Base-by-base conservation (phyloP, 2,888 invertebrate species). In the Aricia artaxerxes region DNA sequence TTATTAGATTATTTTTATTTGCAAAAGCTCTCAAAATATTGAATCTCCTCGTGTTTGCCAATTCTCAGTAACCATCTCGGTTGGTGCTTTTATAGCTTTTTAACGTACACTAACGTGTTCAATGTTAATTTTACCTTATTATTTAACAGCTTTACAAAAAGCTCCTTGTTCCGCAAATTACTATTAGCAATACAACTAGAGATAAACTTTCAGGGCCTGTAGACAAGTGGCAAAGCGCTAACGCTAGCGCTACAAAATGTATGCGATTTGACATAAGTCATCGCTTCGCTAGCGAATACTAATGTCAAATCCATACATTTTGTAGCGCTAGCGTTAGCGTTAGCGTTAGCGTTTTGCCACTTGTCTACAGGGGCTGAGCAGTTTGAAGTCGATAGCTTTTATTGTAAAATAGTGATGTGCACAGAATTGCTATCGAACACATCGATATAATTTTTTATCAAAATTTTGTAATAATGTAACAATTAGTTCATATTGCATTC, bases 81-180 rank as follows among this genome's bases (percentile, higher is more conserved):
- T 13, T 69, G 69, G 69, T 69, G 69, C 35, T 69, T 35, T 64
- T 64, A 69, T 35, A 69, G 35, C 64, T 64, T 64, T 64, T 64
- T 11, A 64, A 64, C 69, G 69, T 24, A 13, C 31, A 64, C 69
- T 69, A 69, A 69, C 13, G 35, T 64, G n/a, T 64, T 64, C 31
- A 64, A 64, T 31, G 64, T 16, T 38, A 69, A 69, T 16, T 69
- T 16, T 16, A 69, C 69, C 16, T 38, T 24, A 69, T 38, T 69
- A 69, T 69, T 69, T 69, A 13, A 69, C 35, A 38, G 69, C 69
- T 69, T 38, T 38, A 24, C 69, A 69, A 69, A 69, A 69, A 69
- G 69, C 69, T 69, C 35, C 35, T 38, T 69, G 69, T 69, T 69
- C 35, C 35, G 69, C 69, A 69, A 35, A 69, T 69, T 31, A 11